Conservation (phyloP, 2,888 invertebrate species). For the Salticus scenicus region DNA sequence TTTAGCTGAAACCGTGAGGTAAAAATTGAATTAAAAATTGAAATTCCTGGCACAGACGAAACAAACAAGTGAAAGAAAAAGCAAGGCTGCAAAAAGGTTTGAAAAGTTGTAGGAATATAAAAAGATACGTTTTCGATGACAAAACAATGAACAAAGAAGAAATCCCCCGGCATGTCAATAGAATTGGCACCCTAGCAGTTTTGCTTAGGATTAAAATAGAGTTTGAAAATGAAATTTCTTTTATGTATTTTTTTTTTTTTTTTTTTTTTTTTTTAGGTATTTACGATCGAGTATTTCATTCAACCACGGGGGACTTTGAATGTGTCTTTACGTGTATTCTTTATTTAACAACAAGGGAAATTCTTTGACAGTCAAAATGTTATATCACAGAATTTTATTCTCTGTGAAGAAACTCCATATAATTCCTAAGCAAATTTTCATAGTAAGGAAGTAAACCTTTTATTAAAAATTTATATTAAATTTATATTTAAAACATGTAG, state of each 20-base stretch:
- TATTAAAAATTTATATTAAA: no score
- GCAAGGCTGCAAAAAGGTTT: neutral
- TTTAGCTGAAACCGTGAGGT: neutral
- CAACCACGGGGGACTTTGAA: neutral
- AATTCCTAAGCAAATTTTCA: no score
- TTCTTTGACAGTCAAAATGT: neutral
- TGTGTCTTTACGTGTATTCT: neutral
- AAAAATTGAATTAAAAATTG: constrained; percentile 8
- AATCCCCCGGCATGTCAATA: constrained; percentile 5
- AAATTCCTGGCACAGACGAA: neutral
- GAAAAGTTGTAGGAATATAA: neutral
- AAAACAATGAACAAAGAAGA: neutral
- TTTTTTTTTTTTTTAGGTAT: neutral
- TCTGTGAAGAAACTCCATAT: no score
- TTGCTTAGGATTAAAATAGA: neutral
- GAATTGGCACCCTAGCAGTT: neutral
- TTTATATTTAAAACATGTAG: no score
- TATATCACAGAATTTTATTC: neutral
- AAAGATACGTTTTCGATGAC: neutral
- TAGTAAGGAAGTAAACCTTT: no score
- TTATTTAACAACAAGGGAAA: neutral
- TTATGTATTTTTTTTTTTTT: neutral
- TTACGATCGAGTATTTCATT: neutral
- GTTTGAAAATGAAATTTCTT: neutral
- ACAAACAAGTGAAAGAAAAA: neutral